Conservation (phyloP, 1,140 invertebrate species). For the Ephestia elutella region DNA sequence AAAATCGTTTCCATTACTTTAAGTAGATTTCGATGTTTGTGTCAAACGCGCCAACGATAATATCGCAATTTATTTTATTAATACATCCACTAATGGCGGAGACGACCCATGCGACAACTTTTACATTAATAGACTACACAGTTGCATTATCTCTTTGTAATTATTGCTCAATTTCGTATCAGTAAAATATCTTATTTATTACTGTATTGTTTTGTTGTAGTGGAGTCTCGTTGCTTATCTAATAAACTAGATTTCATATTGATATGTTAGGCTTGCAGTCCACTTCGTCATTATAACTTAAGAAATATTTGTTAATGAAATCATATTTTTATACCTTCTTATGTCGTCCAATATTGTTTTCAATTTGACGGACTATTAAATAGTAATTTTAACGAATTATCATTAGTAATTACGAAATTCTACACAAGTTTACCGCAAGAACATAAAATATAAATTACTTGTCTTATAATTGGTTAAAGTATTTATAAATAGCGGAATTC, state of each 20-base stretch:
- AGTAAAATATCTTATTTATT: background rate
- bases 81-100: slow-evolving; percentile 54
- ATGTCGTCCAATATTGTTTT: no score
- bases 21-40: slow-evolving; percentile 72
- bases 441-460: background rate
- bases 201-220: no score
- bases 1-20: slow-evolving; percentile 69
- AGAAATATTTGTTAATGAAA: no score
- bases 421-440: background rate
- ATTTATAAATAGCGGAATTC: background rate
- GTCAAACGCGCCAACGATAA: slow-evolving; percentile 64
- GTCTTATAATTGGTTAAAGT: background rate
- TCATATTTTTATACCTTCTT: no score
- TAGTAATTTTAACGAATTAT: no score
- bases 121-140: slow-evolving; percentile 13
- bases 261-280: no score
- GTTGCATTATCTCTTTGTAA: background rate
- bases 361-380: no score
- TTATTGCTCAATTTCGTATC: background rate
- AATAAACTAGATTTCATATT: no score
- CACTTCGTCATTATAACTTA: no score
- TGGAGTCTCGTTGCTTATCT: no score
- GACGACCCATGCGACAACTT: slow-evolving; percentile 19
- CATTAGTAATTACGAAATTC: no score
- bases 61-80: slow-evolving; percentile 68